phyloP scores from a whole-genome alignment of 1,140 invertebrate genomes.

The Panagrolaimus sp. region DNA sequence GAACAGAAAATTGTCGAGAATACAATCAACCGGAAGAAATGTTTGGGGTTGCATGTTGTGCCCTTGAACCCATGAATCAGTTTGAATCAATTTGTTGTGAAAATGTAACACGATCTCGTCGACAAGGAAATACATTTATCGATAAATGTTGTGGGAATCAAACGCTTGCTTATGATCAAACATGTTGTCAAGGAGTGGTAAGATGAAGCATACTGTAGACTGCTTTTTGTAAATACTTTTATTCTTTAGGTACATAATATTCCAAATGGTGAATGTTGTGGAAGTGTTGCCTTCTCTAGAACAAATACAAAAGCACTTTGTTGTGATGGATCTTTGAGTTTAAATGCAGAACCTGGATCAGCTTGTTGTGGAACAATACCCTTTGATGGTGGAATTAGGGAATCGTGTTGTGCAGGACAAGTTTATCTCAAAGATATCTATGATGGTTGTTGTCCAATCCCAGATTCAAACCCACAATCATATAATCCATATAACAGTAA shows the following conservation, averaged over 20 bases:
- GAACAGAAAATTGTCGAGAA: neutral
- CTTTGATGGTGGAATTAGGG: slow-evolving; percentile 38
- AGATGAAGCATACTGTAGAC: slow-evolving; percentile 9
- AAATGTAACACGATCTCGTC: slow-evolving; percentile 37
- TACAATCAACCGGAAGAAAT: slow-evolving; percentile 28
- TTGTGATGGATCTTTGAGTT: slow-evolving; percentile 38
- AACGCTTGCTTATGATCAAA: slow-evolving; percentile 45
- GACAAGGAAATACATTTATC: slow-evolving; percentile 20
- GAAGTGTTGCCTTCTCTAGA: slow-evolving; percentile 36
- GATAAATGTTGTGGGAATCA: slow-evolving; percentile 44
- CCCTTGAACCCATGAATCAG: slow-evolving; percentile 40
- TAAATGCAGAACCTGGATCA: slow-evolving; percentile 33
- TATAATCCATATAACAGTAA: slow-evolving; percentile 36
- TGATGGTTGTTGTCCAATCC: slow-evolving; percentile 38
- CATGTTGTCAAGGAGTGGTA: slow-evolving; percentile 46
- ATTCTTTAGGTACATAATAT: slow-evolving; percentile 41
- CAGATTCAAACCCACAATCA: slow-evolving; percentile 22
- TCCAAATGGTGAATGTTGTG: slow-evolving; percentile 46
- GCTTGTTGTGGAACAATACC: slow-evolving; percentile 30
- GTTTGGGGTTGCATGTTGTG: slow-evolving; percentile 44
- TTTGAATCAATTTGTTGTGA: slow-evolving; percentile 47
- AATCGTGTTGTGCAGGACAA: slow-evolving; percentile 39
- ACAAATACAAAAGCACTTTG: slow-evolving; percentile 44
- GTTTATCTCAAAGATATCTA: slow-evolving; percentile 44
- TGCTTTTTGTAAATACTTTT: neutral